phyloP scores from a whole-genome alignment of 1,140 invertebrate genomes.

The Ridgeia piscesae region DNA sequence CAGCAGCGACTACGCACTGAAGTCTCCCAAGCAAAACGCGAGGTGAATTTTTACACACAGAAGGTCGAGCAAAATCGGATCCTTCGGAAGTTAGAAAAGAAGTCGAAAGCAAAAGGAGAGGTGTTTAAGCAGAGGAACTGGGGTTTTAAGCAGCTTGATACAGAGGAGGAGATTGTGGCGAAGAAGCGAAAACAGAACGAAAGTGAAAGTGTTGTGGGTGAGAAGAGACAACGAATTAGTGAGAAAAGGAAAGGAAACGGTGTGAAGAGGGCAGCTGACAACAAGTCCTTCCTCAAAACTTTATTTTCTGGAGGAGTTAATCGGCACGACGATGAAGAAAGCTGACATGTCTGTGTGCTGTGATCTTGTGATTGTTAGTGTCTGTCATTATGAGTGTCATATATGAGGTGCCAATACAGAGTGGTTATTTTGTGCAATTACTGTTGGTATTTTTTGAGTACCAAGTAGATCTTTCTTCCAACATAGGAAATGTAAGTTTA shows the following conservation, averaged over 20 bases:
- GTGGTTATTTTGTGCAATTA: no score
- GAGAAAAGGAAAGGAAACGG: background rate
- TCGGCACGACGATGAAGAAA: conserved; percentile 7
- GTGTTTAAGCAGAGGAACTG: conserved; percentile 28
- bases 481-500: background rate
- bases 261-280: background rate
- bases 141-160: conserved; percentile 40
- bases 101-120: conserved; percentile 28
- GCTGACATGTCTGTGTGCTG: background rate
- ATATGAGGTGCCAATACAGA: no score
- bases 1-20: conserved; percentile 84
- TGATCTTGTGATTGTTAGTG: background rate
- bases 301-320: conserved; percentile 39
- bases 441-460: background rate
- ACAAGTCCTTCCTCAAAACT: conserved; percentile 40
- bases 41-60: conserved; percentile 80
- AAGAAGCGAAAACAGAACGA: conserved; percentile 26
- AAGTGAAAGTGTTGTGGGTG: conserved; percentile 27
- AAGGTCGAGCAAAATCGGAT: conserved; percentile 80
- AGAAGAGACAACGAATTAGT: background rate
- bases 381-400: background rate
- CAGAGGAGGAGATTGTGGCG: conserved; percentile 44
- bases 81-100: conserved; percentile 61
- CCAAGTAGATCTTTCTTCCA: background rate
- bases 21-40: conserved; percentile 83